Evolutionary conservation across 2,797 vertebrate species (phyloP).

Genomic region (Molossus molossus): DNA sequence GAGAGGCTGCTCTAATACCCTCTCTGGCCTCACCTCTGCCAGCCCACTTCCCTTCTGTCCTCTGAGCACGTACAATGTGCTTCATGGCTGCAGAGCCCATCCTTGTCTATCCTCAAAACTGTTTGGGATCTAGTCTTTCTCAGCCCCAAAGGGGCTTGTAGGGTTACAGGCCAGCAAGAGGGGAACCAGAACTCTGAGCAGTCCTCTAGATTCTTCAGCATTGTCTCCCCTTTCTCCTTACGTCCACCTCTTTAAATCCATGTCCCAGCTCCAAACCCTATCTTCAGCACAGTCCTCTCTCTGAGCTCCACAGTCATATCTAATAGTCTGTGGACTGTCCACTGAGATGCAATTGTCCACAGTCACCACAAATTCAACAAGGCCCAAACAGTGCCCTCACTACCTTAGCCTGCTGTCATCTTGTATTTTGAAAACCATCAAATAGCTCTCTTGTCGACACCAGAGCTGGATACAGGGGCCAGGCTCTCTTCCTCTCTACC

Average conservation of each 20-base stretch:
- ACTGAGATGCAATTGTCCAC: fast-evolving
- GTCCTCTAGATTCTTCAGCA: not conserved
- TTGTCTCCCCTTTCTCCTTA: not conserved
- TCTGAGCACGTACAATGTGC: not conserved
- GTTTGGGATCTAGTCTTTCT: not conserved
- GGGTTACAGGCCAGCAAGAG: not conserved
- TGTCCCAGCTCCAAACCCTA: not conserved
- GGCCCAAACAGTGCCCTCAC: not conserved
- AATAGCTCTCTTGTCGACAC: not conserved
- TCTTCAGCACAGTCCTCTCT: not conserved
- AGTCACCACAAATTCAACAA: not conserved
- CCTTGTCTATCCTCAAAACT: not conserved
- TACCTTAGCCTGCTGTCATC: not conserved
- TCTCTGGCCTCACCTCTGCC: not conserved
- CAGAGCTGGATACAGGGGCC: not conserved
- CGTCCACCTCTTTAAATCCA: not conserved
- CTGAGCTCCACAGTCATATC: not conserved
- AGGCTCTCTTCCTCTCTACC: not conserved
- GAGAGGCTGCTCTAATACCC: not conserved
- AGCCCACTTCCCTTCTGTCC: not conserved
- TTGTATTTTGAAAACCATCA: not conserved
- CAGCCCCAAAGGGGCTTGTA: not conserved
- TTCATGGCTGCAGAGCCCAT: not conserved
- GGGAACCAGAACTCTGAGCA: not conserved
- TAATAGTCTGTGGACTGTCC: not conserved